Percentiles rank a stretch among this genome's conserved stretches.
phyloP scores from a whole-genome alignment of 2,113 vertebrate genomes.

The Chrysochloris asiatica region DNA sequence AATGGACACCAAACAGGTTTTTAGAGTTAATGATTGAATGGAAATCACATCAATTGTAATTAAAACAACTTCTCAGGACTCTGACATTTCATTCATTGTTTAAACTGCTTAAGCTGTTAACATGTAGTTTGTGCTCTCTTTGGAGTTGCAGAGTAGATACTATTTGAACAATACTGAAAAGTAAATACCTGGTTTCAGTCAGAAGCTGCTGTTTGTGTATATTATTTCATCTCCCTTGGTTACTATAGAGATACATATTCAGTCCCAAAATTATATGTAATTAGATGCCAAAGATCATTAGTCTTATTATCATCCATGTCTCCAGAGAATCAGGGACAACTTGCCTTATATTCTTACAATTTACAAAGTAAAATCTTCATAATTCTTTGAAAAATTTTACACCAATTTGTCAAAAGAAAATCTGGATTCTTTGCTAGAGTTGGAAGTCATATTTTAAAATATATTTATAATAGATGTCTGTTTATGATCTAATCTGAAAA shows the following conservation, averaged over 20 bases:
- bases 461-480: slow-evolving; percentile 2
- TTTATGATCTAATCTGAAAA: slow-evolving; percentile 28
- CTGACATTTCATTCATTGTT: neutral
- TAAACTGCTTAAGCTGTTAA: neutral
- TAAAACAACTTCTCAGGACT: neutral
- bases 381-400: neutral
- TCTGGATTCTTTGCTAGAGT: slow-evolving; percentile 3
- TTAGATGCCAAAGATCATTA: neutral
- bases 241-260: neutral
- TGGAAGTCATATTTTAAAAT: slow-evolving; percentile 3
- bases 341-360: neutral
- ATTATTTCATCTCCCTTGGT: neutral
- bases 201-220: neutral
- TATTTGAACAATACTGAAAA: neutral
- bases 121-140: neutral
- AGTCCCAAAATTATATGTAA: neutral
- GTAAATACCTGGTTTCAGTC: neutral
- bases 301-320: neutral
- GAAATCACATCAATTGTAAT: neutral
- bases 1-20: neutral
- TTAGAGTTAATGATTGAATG: neutral
- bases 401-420: slow-evolving; percentile 33
- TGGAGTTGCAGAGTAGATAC: neutral
- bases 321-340: neutral
- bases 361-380: slow-evolving; percentile 30